Evolutionary conservation across 1,140 invertebrate genomes (phyloP), one percentile per base, ranked within the genome.

Genomic region (Bombus haemorrhoidalis): DNA sequence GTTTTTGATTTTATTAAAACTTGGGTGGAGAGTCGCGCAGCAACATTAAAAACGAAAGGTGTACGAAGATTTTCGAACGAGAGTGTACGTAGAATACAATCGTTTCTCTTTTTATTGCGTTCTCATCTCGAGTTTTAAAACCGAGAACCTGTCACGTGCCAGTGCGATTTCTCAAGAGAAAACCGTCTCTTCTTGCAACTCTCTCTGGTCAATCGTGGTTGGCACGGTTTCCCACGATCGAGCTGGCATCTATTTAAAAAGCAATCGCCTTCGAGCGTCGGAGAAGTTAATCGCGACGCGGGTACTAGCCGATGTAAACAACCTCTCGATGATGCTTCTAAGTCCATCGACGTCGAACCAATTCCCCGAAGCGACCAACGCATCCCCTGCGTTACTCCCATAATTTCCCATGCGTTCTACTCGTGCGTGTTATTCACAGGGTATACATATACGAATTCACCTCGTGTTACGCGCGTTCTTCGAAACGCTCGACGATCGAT

Each of bases 241-340:
- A 86, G 82, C 82, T 12, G 86, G 77, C 83, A n/a, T 62, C 79
- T 43, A 89, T 91, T 92, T 91, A 92, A 93, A 93, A 92, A 92
- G 91, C 91, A 93, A 93, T 93, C 92, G 88, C 88, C 87, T 89
- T 78, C 59, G 57, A 86, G 87, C 73, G 92, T 89, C 88, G 90
- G 89, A 92, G 91, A 92, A 93, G 92, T 92, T 93, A 93, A 94
- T 94, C 92, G 91, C 91, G 91, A 91, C 90, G 68, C 87, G 80
- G 87, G 53, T 86, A 89, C 89, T 89, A 83, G 86, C 78, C 86
- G 92, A 94, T 94, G 93, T 92, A 92, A 93, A 94, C 93, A 89
- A 93, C 92, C 91, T 92, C 92, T 93, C 92, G 92, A 94, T 92
- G 93, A 92, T 93, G 79, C 92, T 92, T 91, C 86, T 82, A 87